These are phyloP conservation scores for Agrenia bidenticulata DNA, from an alignment of 2,888 invertebrate genomes.

Conservation along the genomic window DNA sequence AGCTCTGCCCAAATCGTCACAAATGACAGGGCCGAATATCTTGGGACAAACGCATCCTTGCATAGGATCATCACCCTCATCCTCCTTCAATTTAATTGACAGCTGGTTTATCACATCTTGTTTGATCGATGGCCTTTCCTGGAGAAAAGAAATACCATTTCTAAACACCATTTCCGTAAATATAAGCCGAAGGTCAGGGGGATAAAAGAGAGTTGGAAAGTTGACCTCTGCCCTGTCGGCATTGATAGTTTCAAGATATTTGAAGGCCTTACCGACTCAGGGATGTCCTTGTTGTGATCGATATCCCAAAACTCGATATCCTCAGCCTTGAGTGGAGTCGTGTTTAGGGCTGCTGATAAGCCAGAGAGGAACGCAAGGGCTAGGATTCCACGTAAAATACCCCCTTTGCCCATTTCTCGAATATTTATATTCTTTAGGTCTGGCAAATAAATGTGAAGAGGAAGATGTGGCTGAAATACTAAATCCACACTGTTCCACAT, in stretches of 20 bases:
- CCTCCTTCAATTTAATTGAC: not conserved
- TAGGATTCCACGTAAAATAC: no score
- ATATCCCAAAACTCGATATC: conserved; percentile 8
- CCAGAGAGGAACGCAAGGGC: no score
- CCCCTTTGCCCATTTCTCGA: no score
- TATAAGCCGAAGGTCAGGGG: no score
- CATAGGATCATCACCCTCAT: not conserved
- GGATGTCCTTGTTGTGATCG: not conserved
- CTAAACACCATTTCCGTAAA: no score
- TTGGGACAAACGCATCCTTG: not conserved
- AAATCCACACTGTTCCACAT: no score
- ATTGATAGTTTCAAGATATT: no score
- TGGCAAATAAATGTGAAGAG: no score
- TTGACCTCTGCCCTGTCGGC: no score
- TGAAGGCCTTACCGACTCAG: not conserved
- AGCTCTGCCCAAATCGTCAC: conserved; percentile 2
- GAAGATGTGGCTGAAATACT: no score
- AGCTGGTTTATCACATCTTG: not conserved
- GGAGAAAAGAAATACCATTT: not conserved
- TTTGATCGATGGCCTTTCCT: not conserved
- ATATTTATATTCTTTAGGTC: no score
- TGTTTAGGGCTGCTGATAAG: not conserved
- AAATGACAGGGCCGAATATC: conserved; percentile 14
- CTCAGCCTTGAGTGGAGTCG: not conserved
- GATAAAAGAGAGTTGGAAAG: no score